Conservation (phyloP, 2,797 vertebrate species). For the Picus viridis region DNA sequence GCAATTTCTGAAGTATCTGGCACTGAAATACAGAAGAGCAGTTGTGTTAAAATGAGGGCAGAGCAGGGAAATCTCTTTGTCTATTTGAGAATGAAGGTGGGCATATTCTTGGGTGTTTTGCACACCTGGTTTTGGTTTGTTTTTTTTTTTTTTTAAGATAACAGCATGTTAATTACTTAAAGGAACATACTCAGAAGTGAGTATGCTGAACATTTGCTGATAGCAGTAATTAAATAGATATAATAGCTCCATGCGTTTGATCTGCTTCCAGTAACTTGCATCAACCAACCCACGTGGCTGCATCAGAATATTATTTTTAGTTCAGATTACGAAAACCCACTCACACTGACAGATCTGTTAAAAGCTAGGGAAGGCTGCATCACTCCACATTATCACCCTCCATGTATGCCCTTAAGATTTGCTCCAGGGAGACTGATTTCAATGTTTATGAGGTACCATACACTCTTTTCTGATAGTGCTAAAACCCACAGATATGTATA, state of each 20-base stretch:
- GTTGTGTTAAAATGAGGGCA: not conserved
- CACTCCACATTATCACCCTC: not conserved
- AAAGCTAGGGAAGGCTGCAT: not conserved
- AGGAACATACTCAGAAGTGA: not conserved
- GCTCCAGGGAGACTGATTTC: not conserved
- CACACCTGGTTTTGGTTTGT: not conserved
- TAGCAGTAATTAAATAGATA: not conserved
- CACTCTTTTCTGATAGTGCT: not conserved
- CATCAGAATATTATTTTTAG: slow-evolving; percentile 19
- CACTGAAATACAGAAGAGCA: not conserved
- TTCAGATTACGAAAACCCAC: slow-evolving; percentile 28
- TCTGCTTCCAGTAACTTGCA: slow-evolving; percentile 3
- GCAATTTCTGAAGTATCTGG: not conserved
- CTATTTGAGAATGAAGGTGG: not conserved
- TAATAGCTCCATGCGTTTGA: not conserved
- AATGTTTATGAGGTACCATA: not conserved
- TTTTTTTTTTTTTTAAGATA: not conserved
- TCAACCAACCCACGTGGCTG: not conserved
- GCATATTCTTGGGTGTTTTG: not conserved
- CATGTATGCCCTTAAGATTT: not conserved
- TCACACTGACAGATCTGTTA: not conserved
- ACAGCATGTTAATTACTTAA: not conserved
- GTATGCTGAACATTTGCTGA: not conserved
- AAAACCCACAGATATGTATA: not conserved
- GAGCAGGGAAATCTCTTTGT: not conserved